Base-by-base conservation (phyloP, 2,888 invertebrate species). In the Drosophila melanocephala region DNA sequence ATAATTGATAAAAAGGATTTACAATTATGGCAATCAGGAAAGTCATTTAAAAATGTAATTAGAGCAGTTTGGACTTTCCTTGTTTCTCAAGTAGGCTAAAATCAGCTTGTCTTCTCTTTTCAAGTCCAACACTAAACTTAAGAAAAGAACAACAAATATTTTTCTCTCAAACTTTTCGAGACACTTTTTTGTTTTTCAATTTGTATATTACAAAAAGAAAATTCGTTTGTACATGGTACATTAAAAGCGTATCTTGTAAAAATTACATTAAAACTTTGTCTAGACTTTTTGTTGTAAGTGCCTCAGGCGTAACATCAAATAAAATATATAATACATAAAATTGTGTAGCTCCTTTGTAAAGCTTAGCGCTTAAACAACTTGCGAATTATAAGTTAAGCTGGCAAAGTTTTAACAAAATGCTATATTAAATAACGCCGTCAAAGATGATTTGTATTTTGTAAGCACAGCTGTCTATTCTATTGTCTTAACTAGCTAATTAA, bases 401-500 rank as follows among this genome's bases (percentile, higher is more conserved):
- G n/a, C 7, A 5, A 32, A 22, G 53, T 16, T 37, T 28, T 0
- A 14, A 9, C 28, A 14, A 19, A 51, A 26, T 37, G 6, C 12
- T 1, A 22, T 19, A n/a, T 14, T 33, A 22, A 10, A 26, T 6
- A 35, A 5, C 19, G 10, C 19, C 28, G 28, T 37, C 37, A 28
- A 39, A 57, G 14, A n/a, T 57, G 14, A 57, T 39, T 0, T 12
- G n/a, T 12, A 39, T n/a, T 28, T 37, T 19, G 7, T 14, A 42
- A 42, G 5, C 42, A 44, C 22, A 44, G 12, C 42, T 22, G 42
- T 2, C 7, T 0, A 9, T 22, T 47, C 22, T 16, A 22, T 26
- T 26, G 22, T 9, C 16, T 7, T 47, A 26, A 22, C 22, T 22
- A 51, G 30, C 51, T 69, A 58, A 69, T 69, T 69, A 71, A 69